These are phyloP conservation scores for Scatophagus argus DNA, from an alignment of 2,113 vertebrate species.

Conservation along the genomic window DNA sequence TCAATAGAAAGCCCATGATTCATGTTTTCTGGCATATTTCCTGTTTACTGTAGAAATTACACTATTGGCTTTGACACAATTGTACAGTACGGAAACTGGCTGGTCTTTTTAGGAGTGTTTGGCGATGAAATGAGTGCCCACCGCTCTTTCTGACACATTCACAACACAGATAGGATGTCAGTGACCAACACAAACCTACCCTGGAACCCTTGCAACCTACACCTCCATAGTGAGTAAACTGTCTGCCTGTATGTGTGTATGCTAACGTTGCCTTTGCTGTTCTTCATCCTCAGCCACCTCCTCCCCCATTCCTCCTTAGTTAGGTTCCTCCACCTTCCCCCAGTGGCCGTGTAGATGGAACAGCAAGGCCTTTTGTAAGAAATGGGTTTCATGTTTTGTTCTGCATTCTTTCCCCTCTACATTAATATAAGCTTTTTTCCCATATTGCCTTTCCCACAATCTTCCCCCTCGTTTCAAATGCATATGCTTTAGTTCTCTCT, in stretches of 20 bases:
- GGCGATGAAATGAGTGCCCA: background rate
- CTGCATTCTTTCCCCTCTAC: slow-evolving; percentile 22
- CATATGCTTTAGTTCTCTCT: slow-evolving; percentile 10
- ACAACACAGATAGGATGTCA: slow-evolving; percentile 17
- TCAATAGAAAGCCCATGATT: slow-evolving; percentile 36
- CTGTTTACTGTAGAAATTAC: slow-evolving; percentile 46
- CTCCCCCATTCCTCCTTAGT: slow-evolving; percentile 17
- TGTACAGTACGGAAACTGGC: background rate
- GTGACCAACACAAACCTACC: slow-evolving; percentile 12
- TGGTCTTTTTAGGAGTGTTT: slow-evolving; percentile 6
- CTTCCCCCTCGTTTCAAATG: slow-evolving; percentile 11
- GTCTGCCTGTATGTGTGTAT: slow-evolving; percentile 30
- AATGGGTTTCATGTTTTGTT: slow-evolving; percentile 33
- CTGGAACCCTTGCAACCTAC: slow-evolving; percentile 31
- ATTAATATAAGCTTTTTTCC: slow-evolving; percentile 13
- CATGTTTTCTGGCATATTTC: slow-evolving; percentile 33
- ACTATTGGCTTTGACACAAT: background rate
- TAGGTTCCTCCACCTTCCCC: slow-evolving; percentile 30
- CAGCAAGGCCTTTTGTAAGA: background rate
- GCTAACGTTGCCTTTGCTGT: slow-evolving; percentile 39
- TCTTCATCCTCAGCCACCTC: slow-evolving; percentile 38
- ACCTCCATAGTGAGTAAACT: slow-evolving; percentile 30
- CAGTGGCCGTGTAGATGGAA: slow-evolving; percentile 13
- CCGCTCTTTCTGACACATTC: background rate
- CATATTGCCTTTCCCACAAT: slow-evolving; percentile 14